Percentiles rank a stretch among this genome's conserved stretches.
These are phyloP conservation scores for Drosophila setosimentum DNA, from an alignment of 2,888 invertebrate genomes.

Conservation along the genomic window DNA sequence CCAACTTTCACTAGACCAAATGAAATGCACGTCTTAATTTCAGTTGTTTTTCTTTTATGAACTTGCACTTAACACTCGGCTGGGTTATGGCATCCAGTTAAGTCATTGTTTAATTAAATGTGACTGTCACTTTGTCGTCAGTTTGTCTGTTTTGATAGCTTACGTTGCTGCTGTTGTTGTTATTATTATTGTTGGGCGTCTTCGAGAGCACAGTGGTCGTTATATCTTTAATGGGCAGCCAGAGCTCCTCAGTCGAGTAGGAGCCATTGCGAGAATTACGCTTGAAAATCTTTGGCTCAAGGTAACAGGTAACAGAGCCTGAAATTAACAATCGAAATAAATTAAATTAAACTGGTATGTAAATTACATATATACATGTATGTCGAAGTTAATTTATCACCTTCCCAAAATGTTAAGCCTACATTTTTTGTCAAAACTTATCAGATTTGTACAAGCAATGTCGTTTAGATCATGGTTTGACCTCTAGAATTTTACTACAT, in stretches of 20 bases:
- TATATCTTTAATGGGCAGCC: conserved; percentile 85
- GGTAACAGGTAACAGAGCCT: conserved; percentile 85
- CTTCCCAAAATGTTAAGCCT: not conserved
- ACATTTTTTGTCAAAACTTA: not conserved
- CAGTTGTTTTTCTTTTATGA: conserved; percentile 29
- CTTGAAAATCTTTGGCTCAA: conserved; percentile 84
- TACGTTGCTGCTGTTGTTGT: conserved; percentile 63
- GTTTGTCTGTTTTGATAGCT: conserved; percentile 51
- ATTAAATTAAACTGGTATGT: not conserved
- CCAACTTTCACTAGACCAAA: conserved; percentile 54
- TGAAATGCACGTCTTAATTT: conserved; percentile 44
- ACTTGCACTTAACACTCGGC: conserved; percentile 28
- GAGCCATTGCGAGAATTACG: conserved; percentile 79
- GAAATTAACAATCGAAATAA: not conserved
- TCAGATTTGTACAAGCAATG: not conserved
- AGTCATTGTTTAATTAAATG: conserved; percentile 50
- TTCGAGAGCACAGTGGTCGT: conserved; percentile 80
- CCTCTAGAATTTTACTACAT: not conserved
- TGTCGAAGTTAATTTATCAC: not conserved
- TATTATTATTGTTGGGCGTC: conserved; percentile 62
- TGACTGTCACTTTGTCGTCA: conserved; percentile 23
- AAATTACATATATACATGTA: not conserved
- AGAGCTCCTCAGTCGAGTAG: conserved; percentile 83
- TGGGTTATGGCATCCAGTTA: conserved; percentile 31
- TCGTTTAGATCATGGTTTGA: not conserved